Base-by-base conservation (phyloP, 2,797 vertebrate species). In the Caiman crocodilus region DNA sequence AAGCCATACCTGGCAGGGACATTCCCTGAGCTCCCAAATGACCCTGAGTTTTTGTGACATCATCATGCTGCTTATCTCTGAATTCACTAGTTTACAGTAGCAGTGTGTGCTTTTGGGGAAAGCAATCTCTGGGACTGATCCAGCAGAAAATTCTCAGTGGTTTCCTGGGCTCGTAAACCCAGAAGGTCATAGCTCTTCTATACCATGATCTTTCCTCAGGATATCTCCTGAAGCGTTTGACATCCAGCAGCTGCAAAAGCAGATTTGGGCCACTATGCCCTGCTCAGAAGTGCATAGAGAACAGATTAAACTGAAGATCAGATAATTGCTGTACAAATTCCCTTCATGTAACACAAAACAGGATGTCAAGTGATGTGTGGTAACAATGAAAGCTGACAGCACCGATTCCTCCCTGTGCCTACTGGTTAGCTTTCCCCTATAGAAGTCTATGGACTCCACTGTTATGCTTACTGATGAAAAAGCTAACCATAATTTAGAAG, bases 141-240 rank as follows among this genome's bases (percentile, higher is more conserved):
- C 92, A 94, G 89, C 77, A 91, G 73, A 92, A 85, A 88, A 73
- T 87, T 79, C 42, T 78, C 67, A 73, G 58, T 90, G 77, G 80
- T 91, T 88, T 84, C 57, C 63, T 82, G 64, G 77, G 75, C 67
- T 92, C 15, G 87, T 71, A 64, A 77, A 63, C 32, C 67, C 59
- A 88, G 81, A 57, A 80, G 58, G 79, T 58, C 5, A 5, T 76
- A 83, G 6, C 1, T 50, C 3, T 2, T 4, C 8, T 5, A 50
- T 5, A 26, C 23, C n/a, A 63, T 67, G 65, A 58, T 9, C 14
- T 60, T 88, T 87, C n/a, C 6, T 82, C 82, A 69, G 73, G 32
- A 42, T 16, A 85, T 9, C 76, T 56, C 26, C 25, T 15, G 6
- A 9, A n/a, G 26, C 23, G 79, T 90, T 74, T 74, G 92, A 82